Evolutionary conservation across 1,140 invertebrate species (phyloP).

Genomic region (Gonioctena quinquepunctata): DNA sequence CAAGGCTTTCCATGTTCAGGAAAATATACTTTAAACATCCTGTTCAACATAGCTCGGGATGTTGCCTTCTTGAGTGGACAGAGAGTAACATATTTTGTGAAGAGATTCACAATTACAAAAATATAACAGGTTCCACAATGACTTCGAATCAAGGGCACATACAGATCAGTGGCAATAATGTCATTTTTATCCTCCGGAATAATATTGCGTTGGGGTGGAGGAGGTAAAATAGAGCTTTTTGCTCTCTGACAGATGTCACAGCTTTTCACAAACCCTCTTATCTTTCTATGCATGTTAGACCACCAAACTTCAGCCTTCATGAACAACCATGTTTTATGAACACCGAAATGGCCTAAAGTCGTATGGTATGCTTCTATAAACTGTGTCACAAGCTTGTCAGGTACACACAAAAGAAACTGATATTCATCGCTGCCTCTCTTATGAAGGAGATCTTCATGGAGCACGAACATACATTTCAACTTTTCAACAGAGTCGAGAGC

Average conservation of each 20-base stretch:
- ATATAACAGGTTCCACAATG: slow-evolving; percentile 5
- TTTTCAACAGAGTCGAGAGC: too few relatives aligned
- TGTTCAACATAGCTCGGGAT: background rate
- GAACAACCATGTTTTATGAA: background rate
- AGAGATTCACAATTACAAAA: background rate
- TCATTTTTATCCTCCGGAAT: slow-evolving; percentile 7
- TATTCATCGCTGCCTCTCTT: background rate
- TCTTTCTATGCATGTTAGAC: background rate
- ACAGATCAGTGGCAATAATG: slow-evolving; percentile 9
- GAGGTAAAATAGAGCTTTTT: background rate
- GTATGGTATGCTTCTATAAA: slow-evolving; percentile 6
- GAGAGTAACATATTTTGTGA: slow-evolving; percentile 13
- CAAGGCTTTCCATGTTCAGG: background rate
- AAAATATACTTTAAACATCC: slow-evolving; percentile 9
- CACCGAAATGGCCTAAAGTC: slow-evolving; percentile 16
- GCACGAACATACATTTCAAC: too few relatives aligned
- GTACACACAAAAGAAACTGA: slow-evolving; percentile 11
- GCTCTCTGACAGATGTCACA: background rate
- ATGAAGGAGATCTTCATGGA: too few relatives aligned
- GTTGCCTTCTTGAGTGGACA: slow-evolving; percentile 20
- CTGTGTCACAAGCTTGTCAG: background rate
- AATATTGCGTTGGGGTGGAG: background rate
- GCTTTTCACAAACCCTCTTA: background rate
- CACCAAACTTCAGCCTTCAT: background rate
- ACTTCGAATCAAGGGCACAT: background rate